These are phyloP conservation scores for Neoseiulus cucumeris DNA, from an alignment of 1,140 invertebrate genomes.

Conservation along the genomic window DNA sequence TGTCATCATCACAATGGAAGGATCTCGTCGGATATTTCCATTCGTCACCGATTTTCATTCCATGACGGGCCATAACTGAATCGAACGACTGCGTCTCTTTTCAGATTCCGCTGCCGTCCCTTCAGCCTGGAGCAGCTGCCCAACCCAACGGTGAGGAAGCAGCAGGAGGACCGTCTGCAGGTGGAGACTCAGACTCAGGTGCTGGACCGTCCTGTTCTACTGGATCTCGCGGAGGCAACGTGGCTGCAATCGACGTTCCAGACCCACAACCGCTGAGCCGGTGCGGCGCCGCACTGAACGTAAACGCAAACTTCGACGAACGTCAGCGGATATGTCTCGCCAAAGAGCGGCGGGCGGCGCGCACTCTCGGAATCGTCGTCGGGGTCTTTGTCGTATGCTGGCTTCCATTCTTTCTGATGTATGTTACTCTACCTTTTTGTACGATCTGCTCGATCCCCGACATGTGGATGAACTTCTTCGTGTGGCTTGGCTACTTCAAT, in stretches of 20 bases:
- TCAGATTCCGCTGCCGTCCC: too few species aligned
- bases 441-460: slow-evolving; percentile 47
- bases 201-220: too few species aligned
- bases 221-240: too few species aligned
- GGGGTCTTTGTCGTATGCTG: slow-evolving; percentile 80
- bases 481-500: slow-evolving; percentile 94
- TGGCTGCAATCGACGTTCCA: slow-evolving; percentile 12
- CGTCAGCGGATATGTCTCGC: slow-evolving; percentile 78
- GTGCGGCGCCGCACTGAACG: slow-evolving; percentile 22
- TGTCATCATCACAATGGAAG: too few species aligned
- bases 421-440: slow-evolving; percentile 74
- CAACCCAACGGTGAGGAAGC: too few species aligned
- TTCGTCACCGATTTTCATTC: too few species aligned
- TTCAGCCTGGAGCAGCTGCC: too few species aligned
- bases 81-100: too few species aligned
- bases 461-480: slow-evolving; percentile 64
- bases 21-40: too few species aligned
- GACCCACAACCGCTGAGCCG: slow-evolving; percentile 11
- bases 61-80: too few species aligned
- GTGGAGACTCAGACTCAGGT: too few species aligned
- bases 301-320: slow-evolving; percentile 78
- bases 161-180: too few species aligned
- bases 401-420: slow-evolving; percentile 89
- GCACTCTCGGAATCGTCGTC: slow-evolving; percentile 81
- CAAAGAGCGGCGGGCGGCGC: slow-evolving; percentile 69